These are phyloP conservation scores for Stigmatopora nigra DNA, from an alignment of 2,113 vertebrate species.

Conservation along the genomic window DNA sequence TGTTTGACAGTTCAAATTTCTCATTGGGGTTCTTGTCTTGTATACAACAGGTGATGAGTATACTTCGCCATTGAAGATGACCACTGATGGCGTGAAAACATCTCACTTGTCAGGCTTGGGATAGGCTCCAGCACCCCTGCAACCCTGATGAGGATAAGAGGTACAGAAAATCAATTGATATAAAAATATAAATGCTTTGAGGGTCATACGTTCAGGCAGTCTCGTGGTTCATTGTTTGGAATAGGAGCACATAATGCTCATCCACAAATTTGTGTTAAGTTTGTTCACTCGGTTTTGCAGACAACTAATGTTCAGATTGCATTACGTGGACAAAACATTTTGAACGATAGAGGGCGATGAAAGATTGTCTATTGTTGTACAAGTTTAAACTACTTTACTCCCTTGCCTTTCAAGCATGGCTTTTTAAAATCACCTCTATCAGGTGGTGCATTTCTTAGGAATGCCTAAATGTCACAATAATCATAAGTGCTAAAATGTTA, in stretches of 20 bases:
- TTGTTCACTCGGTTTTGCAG: not conserved
- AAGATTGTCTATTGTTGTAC: no score
- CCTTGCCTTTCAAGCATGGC: not conserved
- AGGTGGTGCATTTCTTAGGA: not conserved
- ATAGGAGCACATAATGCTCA: not conserved
- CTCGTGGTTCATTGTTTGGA: not conserved
- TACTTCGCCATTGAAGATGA: not conserved
- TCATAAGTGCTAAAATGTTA: not conserved
- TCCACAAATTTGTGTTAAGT: not conserved
- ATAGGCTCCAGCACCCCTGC: no score
- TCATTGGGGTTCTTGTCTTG: slow-evolving; percentile 36
- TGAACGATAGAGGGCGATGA: slow-evolving; percentile 1
- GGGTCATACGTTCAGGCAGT: not conserved
- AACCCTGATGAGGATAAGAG: not conserved
- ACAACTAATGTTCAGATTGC: not conserved
- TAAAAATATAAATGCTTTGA: no score
- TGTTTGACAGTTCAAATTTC: slow-evolving; percentile 69
- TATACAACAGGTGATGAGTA: not conserved
- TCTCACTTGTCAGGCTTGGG: not conserved
- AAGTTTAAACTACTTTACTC: not conserved
- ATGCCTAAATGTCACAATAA: not conserved
- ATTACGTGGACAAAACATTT: not conserved
- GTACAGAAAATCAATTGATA: no score
- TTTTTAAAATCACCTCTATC: not conserved
- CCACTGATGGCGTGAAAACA: not conserved